Evolutionary conservation across 35 echinoderm and acorn worm genomes (phyloP), one percentile per base, ranked within the genome.

Genomic region (Apostichopus parvimensis): DNA sequence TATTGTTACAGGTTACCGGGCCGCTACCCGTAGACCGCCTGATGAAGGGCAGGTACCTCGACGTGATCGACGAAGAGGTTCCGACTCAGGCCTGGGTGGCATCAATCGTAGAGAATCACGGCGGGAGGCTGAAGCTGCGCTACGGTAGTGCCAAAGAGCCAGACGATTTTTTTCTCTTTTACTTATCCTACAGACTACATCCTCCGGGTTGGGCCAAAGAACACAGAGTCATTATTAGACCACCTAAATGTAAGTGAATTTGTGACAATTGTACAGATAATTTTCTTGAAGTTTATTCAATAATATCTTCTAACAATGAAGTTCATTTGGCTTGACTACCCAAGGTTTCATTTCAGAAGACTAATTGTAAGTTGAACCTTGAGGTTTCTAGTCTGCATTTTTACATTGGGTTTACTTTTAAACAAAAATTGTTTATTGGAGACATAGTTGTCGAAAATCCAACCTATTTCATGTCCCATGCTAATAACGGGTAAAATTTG

Each of bases 141-240:
- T 96, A 93, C 62, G 77, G 88, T 12, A 95, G 94, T 56, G 59
- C 95, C 20, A 89, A 95, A 62, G 94, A 94, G 34, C 73, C 88
- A 8, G 80, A 96, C 6, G 97, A 98, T 56, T 96, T 96, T 66
- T 95, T 87, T 85, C 77, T 98, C 34, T 96, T 96, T 83, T 98
- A 95, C 80, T 70, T 91, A 26, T 91, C 86, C 17, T 95, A 92
- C 71, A 56, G 97, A 71, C 90, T 98, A 0, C 97, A 98, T 87
- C 95, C 94, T 11, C 76, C 95, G 5, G 97, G 95, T 62, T 98
- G 97, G 97, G 95, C 97, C 10, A 94, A 96, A 77, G 91, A 92
- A 59, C 94, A 94, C 52, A 91, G 87, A 64, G 95, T 94, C 20
- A 87, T 92, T 79, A 94, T 98, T n/a, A 92, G 87, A 53, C 97